Evolutionary conservation across 2,113 vertebrate species (phyloP).

Genomic region (Struthidea cinerea): DNA sequence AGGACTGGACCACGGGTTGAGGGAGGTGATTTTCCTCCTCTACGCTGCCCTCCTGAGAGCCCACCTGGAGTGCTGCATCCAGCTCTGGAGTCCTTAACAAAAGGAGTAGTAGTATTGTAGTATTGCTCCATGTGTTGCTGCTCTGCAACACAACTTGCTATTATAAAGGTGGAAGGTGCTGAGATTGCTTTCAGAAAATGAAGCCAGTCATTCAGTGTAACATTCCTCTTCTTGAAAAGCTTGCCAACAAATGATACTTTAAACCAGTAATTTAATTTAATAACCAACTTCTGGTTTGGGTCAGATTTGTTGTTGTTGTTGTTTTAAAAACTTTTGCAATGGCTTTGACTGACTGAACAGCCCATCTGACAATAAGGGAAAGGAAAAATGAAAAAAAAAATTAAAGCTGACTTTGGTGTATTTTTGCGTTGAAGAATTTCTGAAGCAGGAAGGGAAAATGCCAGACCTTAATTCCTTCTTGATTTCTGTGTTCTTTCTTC

Average conservation of each 20-base stretch:
- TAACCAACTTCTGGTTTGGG: not conserved
- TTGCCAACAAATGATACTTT: not conserved
- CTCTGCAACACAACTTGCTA: not conserved
- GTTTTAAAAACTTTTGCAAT: not conserved
- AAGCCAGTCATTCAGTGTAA: not conserved
- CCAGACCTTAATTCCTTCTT: not conserved
- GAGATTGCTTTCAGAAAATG: not conserved
- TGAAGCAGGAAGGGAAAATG: not conserved
- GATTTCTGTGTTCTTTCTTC: not conserved
- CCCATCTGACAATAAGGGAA: not conserved
- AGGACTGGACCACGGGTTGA: not conserved
- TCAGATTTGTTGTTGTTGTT: not conserved
- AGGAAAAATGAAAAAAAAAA: not conserved
- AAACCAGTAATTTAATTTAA: not conserved
- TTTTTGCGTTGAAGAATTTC: not conserved
- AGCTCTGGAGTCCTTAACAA: not conserved
- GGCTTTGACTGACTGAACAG: not conserved
- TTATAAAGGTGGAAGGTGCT: not conserved
- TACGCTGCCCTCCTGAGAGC: not conserved
- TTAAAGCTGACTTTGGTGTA: not conserved
- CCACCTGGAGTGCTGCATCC: not conserved
- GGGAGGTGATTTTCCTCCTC: not conserved
- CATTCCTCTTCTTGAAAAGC: not conserved
- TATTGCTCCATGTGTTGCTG: not conserved
- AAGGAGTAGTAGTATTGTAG: not conserved